Conservation (phyloP, 1,140 invertebrate genomes). For the Eufriesea mexicana region DNA sequence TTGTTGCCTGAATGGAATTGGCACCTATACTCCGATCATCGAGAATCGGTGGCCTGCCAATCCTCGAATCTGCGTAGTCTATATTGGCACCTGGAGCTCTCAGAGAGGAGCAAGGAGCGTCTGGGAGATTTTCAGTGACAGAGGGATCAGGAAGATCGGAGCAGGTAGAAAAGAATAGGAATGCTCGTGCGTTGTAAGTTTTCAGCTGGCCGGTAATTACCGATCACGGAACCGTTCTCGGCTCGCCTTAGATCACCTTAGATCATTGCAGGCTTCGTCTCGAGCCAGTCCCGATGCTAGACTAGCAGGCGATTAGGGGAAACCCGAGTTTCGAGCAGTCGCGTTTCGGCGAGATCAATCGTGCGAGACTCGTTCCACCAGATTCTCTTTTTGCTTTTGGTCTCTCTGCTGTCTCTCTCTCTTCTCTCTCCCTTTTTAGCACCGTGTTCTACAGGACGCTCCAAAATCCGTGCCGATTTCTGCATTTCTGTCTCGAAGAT, state of each 20-base stretch:
- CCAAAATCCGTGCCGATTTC: background rate
- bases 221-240: conserved; percentile 42
- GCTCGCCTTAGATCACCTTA: too few relatives aligned
- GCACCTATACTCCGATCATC: too few relatives aligned
- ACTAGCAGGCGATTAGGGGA: conserved; percentile 33
- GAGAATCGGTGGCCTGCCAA: too few relatives aligned
- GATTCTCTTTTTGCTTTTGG: conserved; percentile 29
- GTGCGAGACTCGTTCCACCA: conserved; percentile 41
- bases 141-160: background rate
- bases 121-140: background rate
- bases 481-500: too few relatives aligned
- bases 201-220: conserved; percentile 62
- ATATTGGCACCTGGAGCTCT: background rate
- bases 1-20: too few relatives aligned
- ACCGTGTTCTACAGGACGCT: background rate
- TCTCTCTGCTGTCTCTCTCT: background rate
- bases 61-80: background rate
- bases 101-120: background rate
- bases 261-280: conserved; percentile 45
- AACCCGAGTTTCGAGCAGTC: conserved; percentile 13
- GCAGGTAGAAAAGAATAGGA: background rate
- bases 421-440: background rate
- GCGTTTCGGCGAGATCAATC: conserved; percentile 64
- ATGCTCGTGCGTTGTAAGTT: conserved; percentile 22
- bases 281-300: background rate